Evolutionary conservation across 37 sponge, comb jelly and placozoan genomes (phyloP).

Genomic region (Chondrilla cf. caribensis): DNA sequence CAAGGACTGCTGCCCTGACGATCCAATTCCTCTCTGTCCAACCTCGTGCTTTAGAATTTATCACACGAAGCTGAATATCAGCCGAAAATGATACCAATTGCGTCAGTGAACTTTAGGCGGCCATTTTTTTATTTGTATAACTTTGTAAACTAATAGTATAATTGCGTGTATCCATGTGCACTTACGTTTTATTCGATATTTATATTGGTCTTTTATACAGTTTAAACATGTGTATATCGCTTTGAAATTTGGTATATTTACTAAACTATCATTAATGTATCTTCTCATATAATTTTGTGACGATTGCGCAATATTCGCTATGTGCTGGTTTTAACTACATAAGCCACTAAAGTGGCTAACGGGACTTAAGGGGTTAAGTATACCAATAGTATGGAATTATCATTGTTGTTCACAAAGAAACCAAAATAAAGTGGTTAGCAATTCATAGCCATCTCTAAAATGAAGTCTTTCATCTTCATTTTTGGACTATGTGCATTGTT

Average conservation of each 20-base stretch:
- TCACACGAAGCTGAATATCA: background rate
- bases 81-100: background rate
- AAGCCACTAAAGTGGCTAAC: constrained; percentile 31
- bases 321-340: background rate
- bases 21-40: background rate
- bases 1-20: background rate
- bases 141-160: background rate
- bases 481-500: too few relatives aligned
- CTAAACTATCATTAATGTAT: background rate
- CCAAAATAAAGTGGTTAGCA: too few relatives aligned
- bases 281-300: background rate
- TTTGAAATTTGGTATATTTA: background rate
- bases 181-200: background rate
- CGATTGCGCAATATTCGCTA: background rate
- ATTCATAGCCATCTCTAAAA: too few relatives aligned
- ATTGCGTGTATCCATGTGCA: background rate
- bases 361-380: background rate
- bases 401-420: too few relatives aligned
- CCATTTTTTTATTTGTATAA: background rate
- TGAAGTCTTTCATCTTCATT: too few relatives aligned
- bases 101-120: too few relatives aligned
- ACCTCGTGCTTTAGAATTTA: constrained; percentile 5
- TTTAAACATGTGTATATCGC: background rate
- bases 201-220: background rate
- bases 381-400: too few relatives aligned